Evolutionary conservation across 1,140 invertebrate species (phyloP).

Genomic region (Thaumatotibia leucotreta): DNA sequence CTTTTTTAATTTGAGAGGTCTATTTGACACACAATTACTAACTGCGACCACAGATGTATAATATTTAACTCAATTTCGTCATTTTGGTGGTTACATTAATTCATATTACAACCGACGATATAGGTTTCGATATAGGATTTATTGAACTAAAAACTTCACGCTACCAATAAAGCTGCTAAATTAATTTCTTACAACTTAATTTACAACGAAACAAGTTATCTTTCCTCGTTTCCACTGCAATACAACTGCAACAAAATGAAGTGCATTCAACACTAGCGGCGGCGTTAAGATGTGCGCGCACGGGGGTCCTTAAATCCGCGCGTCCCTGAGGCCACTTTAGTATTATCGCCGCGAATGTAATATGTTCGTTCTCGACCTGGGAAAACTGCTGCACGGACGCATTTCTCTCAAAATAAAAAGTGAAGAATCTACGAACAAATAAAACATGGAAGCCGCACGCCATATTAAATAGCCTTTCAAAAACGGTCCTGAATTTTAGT

Average conservation of each 20-base stretch:
- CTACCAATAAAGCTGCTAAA: neutral
- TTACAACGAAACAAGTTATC: neutral
- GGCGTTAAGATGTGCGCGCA: constrained; percentile 19
- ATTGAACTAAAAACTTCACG: neutral
- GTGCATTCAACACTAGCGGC: neutral
- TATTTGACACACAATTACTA: too few species aligned
- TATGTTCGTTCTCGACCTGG: neutral
- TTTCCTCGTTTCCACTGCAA: neutral
- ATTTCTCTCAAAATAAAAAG: too few species aligned
- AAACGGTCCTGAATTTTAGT: too few species aligned
- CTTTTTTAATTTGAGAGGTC: too few species aligned
- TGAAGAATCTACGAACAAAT: too few species aligned
- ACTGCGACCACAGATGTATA: too few species aligned
- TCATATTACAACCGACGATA: too few species aligned
- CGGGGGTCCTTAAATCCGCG: constrained; percentile 50
- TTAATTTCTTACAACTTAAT: neutral
- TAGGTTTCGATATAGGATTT: neutral
- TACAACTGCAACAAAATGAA: neutral
- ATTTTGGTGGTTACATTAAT: too few species aligned
- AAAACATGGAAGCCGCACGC: too few species aligned
- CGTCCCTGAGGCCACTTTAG: constrained; percentile 32
- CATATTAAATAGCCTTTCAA: too few species aligned
- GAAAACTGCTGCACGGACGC: too few species aligned
- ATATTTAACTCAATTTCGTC: too few species aligned
- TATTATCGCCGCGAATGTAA: constrained; percentile 28